These are phyloP conservation scores for Sitta europaea DNA, from an alignment of 2,113 vertebrate genomes.

Conservation along the genomic window DNA sequence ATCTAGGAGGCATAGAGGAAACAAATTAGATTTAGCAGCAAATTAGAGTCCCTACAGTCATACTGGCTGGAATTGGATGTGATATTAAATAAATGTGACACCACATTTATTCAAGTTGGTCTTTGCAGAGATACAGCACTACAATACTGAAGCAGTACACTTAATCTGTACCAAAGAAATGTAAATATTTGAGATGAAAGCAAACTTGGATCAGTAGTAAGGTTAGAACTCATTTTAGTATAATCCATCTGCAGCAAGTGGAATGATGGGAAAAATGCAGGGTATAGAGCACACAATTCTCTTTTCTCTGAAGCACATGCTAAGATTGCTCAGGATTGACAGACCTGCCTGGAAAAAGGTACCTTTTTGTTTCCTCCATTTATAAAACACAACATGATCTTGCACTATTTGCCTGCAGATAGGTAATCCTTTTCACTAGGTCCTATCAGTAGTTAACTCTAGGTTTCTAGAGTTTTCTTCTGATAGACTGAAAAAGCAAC, in stretches of 20 bases:
- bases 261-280: not conserved
- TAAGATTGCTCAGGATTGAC: not conserved
- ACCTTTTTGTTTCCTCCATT: not conserved
- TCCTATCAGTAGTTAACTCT: not conserved
- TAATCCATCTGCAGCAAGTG: not conserved
- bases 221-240: not conserved
- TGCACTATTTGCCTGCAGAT: not conserved
- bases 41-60: not conserved
- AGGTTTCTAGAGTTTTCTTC: not conserved
- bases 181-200: not conserved
- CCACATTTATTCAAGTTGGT: not conserved
- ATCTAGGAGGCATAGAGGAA: not conserved
- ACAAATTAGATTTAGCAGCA: not conserved
- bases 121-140: not conserved
- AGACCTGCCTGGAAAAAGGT: not conserved
- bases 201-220: not conserved
- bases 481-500: not conserved
- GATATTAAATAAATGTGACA: not conserved
- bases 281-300: accelerated
- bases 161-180: not conserved
- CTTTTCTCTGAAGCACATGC: not conserved
- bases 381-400: not conserved
- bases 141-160: not conserved
- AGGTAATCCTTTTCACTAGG: not conserved
- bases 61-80: not conserved